Evolutionary conservation across 2,888 invertebrate species (phyloP).

Genomic region (Corbicula japonica): DNA sequence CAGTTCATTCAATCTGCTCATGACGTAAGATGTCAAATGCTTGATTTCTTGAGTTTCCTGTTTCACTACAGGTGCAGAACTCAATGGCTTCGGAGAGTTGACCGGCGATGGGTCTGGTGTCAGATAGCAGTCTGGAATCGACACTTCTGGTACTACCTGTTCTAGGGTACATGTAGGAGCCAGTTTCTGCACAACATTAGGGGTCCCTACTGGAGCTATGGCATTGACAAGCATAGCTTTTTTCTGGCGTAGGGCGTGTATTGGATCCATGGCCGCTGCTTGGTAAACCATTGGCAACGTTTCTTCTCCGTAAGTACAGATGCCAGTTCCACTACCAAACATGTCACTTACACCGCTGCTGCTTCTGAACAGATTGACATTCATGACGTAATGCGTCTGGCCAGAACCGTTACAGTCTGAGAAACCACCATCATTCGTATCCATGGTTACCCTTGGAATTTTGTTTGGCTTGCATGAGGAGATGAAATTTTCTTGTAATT

Average conservation of each 20-base stretch:
- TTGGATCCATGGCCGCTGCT: slow-evolving; percentile 46
- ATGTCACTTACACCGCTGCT: slow-evolving; percentile 20
- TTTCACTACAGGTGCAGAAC: slow-evolving; percentile 28
- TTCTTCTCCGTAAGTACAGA: slow-evolving; percentile 46
- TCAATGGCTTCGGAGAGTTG: slow-evolving; percentile 76
- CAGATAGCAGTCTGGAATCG: slow-evolving; percentile 79
- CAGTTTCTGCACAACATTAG: slow-evolving; percentile 65
- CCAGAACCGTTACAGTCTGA: slow-evolving; percentile 38
- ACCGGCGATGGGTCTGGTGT: slow-evolving; percentile 83
- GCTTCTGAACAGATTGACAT: slow-evolving; percentile 57
- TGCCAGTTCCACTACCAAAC: slow-evolving; percentile 29
- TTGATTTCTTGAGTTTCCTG: slow-evolving; percentile 72
- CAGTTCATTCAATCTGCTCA: slow-evolving; percentile 55
- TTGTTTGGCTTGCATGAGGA: slow-evolving; percentile 77
- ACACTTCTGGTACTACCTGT: slow-evolving; percentile 78
- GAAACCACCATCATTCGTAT: slow-evolving; percentile 55
- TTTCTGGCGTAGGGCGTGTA: slow-evolving; percentile 53
- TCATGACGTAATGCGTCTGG: slow-evolving; percentile 59
- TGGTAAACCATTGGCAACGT: slow-evolving; percentile 71
- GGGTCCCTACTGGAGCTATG: slow-evolving; percentile 50
- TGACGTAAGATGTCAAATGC: slow-evolving; percentile 68
- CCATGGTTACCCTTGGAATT: slow-evolving; percentile 65
- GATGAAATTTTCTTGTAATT: slow-evolving; percentile 77
- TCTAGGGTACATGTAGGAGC: slow-evolving; percentile 67
- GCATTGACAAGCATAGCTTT: slow-evolving; percentile 50